Evolutionary conservation across 1,140 invertebrate genomes (phyloP), one percentile per base, ranked within the genome.

Genomic region (Delia radicum): DNA sequence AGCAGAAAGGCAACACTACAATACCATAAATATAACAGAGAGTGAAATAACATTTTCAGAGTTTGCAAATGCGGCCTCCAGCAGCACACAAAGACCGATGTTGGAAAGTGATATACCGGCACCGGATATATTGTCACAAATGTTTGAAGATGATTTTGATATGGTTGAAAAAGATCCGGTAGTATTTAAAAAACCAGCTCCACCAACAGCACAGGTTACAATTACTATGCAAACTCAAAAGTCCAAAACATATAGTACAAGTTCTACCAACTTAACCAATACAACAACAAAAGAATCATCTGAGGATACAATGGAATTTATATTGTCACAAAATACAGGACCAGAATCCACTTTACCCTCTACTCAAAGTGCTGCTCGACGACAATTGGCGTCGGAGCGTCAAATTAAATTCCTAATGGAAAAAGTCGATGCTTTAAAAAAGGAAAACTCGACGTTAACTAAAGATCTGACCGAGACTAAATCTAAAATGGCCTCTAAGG

Each of bases 401-500:
- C 83, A 85, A 72, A 75, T 85, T 0, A 83, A 85, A 63, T 81
- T 82, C 27, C 73, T 85, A 13, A 81, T 80, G 79, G 81, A 85
- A 6, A 81, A 82, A 0, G 75, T 83, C 1, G 83, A 85, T 55
- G 27, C 62, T 0, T 37, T 85, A 0, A 83, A 85, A 37, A 80
- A 79, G 7, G 80, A 83, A 27, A 85, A 85, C 28, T n/a, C 65
- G 0, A 83, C 83, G 72, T 71, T 85, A n/a, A 77, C 78, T 6
- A 81, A 79, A 8, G 80, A 83, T 69, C 65, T 85, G 3, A 29
- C 74, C 1, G 80, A 82, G 0, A 76, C 75, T 55, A 81, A 79
- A n/a, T 77, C 79, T 4, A 81, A 76, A 62, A 78, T 79, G 5
- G 73, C 76, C 26, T 74, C 73, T n/a, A 85, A 81, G 27, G 77